Conservation (phyloP, 2,113 vertebrate species). For the Lycocorax pyrrhopterus region DNA sequence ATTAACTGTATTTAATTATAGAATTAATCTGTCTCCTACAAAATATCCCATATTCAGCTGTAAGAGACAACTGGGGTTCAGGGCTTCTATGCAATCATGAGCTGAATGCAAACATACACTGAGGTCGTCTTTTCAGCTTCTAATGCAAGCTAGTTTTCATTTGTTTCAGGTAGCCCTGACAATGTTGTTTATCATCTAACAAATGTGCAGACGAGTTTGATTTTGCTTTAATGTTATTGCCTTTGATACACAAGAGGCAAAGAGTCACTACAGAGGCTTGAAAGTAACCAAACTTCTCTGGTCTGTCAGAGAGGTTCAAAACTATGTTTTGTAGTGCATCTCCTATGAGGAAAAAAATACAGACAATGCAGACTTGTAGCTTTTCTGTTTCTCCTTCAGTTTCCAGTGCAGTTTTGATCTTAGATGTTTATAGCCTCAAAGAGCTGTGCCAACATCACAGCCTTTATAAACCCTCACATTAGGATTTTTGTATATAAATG, state of each 20-base stretch:
- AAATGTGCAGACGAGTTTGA: background rate
- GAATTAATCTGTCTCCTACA: background rate
- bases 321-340: background rate
- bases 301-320: background rate
- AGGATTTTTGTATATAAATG: background rate
- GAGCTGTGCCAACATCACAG: background rate
- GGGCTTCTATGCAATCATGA: background rate
- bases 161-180: background rate
- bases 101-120: background rate
- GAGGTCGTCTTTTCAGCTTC: background rate
- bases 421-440: background rate
- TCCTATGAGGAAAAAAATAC: background rate
- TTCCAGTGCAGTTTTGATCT: background rate
- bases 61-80: background rate
- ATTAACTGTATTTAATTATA: background rate
- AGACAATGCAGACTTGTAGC: background rate
- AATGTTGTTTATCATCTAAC: background rate
- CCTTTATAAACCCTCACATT: background rate
- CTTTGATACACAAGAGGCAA: background rate
- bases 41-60: background rate
- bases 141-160: background rate
- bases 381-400: background rate
- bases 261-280: background rate
- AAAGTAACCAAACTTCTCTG: background rate
- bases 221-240: background rate